Base-by-base conservation (phyloP, 2,113 vertebrate species). In the Podilymbus podiceps region DNA sequence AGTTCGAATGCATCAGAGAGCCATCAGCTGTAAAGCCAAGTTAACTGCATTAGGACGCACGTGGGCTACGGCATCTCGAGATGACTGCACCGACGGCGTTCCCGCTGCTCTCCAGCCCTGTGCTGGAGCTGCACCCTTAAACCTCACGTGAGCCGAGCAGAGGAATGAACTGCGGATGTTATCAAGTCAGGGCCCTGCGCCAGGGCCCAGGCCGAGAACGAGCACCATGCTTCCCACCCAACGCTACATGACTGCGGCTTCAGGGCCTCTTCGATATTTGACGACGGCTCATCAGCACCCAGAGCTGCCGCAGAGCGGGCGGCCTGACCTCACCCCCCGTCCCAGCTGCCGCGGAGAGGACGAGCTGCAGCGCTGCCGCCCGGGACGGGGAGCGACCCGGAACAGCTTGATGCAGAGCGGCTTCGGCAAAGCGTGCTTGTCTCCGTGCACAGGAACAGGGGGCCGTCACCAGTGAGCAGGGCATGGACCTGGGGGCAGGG, bases 101-200 rank as follows among this genome's bases (percentile, higher is more conserved):
- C 31, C 46, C 25, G 2, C 0, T 7, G 25, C 52, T 40, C 67
- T 14, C 42, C 25, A 4, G 60, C 38, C 40, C 49, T 2, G 22
- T 1, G 13, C 22, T 6, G 55, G 17, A 16, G 7, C 2, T 2
- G 31, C 12, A 6, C 19, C 2, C 15, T 1, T 2, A 1, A 25
- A 40, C 53, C 28, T 9, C 4, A 8, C 4, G 7, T 2, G 42
- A n/a, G 5, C 31, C 2, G 0, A n/a, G 60, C 27, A 3, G 31
- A 11, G 58, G 12, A 17, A 23, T 0, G 33, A 22, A 15, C 42
- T 3, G 28, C 30, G 5, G 42, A 11, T 1, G 0, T 8, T 7
- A 42, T 0, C 23, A 7, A 12, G 19, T 12, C 30, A 2, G 19
- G 35, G 56, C 9, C 52, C 55, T 9, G 52, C 1, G 5, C 52